Evolutionary conservation across 2,888 invertebrate genomes (phyloP).

Genomic region (Volucella inanis): DNA sequence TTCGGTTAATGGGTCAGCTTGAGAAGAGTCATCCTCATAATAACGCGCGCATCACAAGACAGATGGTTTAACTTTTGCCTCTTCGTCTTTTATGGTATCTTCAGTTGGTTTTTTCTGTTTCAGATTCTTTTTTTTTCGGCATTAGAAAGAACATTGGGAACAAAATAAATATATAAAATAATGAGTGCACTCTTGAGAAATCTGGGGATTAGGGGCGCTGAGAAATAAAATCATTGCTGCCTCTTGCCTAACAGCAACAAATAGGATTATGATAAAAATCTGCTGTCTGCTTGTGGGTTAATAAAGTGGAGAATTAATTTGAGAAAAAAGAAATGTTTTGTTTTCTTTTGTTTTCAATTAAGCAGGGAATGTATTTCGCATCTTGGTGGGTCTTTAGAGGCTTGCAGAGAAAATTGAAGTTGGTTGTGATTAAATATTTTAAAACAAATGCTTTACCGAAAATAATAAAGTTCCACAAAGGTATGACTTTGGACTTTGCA

Average conservation of each 20-base stretch:
- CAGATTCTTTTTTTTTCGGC: constrained; percentile 14
- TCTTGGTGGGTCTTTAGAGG: constrained; percentile 24
- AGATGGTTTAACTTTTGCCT: constrained; percentile 13
- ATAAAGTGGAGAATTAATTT: constrained; percentile 33
- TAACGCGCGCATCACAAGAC: constrained; percentile 8
- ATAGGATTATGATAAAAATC: constrained; percentile 44
- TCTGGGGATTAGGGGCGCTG: constrained; percentile 48
- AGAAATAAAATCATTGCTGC: constrained; percentile 14
- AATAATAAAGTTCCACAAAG: too few species aligned
- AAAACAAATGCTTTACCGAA: too few species aligned
- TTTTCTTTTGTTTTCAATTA: not conserved
- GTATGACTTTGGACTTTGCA: too few species aligned
- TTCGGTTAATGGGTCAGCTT: constrained; percentile 64
- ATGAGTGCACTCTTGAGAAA: constrained; percentile 49
- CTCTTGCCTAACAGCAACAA: constrained; percentile 26
- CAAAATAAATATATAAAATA: constrained; percentile 13
- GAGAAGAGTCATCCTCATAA: constrained; percentile 33
- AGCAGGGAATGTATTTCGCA: not conserved
- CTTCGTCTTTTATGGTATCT: constrained; percentile 1
- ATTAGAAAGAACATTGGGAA: constrained; percentile 9
- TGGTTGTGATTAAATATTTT: too few species aligned
- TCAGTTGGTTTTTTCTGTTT: constrained; percentile 2
- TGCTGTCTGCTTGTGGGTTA: constrained; percentile 36
- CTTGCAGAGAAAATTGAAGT: too few species aligned
- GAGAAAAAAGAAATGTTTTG: not conserved